A percentile compares a stretch with the other conserved stretches of the same genome.
Conservation (phyloP, 2,797 vertebrate genomes). For the Lacerta viridis region DNA sequence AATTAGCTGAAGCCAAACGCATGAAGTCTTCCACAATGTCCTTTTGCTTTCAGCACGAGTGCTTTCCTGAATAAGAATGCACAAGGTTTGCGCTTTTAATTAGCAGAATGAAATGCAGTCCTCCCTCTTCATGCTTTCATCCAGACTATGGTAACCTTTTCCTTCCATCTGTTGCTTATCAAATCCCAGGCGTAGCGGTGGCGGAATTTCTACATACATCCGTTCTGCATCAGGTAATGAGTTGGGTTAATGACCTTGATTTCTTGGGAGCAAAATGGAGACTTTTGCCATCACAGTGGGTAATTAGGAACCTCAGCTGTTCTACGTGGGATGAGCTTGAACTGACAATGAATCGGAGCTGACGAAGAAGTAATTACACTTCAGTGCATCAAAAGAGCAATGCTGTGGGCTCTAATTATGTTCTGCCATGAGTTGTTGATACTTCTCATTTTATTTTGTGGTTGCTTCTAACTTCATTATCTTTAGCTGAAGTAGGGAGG, state of each 20-base stretch:
- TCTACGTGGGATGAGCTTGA: constrained; percentile 59
- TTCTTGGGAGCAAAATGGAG: constrained; percentile 67
- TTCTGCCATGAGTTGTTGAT: background rate
- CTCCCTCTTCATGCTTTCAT: constrained; percentile 43
- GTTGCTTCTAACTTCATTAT: constrained; percentile 58
- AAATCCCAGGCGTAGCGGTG: constrained; percentile 21
- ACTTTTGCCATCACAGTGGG: constrained; percentile 61
- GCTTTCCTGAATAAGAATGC: background rate
- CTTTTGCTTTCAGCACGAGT: constrained; percentile 5
- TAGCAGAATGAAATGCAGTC: background rate
- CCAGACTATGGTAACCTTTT: constrained; percentile 17
- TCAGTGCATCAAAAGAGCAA: constrained; percentile 57
- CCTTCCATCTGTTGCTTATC: constrained; percentile 23
- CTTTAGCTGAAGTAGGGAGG: constrained; percentile 56
- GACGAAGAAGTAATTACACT: constrained; percentile 71
- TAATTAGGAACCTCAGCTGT: constrained; percentile 77
- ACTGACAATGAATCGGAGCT: constrained; percentile 62
- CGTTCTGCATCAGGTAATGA: constrained; percentile 63
- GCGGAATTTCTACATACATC: constrained; percentile 64
- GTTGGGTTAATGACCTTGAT: constrained; percentile 72
- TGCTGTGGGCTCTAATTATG: constrained; percentile 44
- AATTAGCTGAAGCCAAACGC: constrained; percentile 11
- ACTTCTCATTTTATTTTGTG: background rate
- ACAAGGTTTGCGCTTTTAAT: background rate
- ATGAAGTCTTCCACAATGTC: background rate